Evolutionary conservation across 1,140 invertebrate genomes (phyloP).

Genomic region (Brachionus sp.): DNA sequence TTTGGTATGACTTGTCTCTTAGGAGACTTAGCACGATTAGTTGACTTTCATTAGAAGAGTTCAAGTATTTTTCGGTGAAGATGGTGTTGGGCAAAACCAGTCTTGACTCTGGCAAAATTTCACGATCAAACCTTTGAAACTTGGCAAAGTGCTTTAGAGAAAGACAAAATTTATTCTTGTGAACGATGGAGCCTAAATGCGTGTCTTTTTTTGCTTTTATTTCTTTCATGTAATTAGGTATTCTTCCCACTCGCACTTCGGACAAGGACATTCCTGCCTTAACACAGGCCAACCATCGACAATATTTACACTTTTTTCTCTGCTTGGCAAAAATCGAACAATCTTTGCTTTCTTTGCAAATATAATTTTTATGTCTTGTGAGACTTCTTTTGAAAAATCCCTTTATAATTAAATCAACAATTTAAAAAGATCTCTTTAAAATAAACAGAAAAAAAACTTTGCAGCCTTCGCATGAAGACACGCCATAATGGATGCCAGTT

Average conservation of each 20-base stretch:
- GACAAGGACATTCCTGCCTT: conserved; percentile 55
- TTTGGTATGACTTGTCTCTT: background rate
- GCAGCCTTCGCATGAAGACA: conserved; percentile 26
- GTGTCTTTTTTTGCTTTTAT: background rate
- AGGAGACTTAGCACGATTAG: background rate
- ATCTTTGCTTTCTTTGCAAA: conserved; percentile 53
- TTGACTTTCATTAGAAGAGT: background rate
- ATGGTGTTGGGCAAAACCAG: background rate
- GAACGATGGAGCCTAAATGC: background rate
- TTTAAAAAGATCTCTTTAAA: conserved; percentile 54
- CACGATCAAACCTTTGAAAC: background rate
- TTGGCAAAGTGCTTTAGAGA: background rate
- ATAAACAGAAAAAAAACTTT: conserved; percentile 46
- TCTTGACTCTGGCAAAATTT: background rate
- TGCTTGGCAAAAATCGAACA: conserved; percentile 54
- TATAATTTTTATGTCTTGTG: conserved; percentile 50
- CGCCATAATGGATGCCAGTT: conserved; percentile 46
- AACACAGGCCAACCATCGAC: conserved; percentile 54
- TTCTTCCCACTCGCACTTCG: conserved; percentile 54
- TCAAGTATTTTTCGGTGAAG: background rate
- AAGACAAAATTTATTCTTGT: background rate
- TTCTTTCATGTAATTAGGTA: conserved; percentile 57
- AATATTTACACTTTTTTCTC: conserved; percentile 56
- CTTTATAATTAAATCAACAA: conserved; percentile 47
- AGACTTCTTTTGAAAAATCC: conserved; percentile 47